Evolutionary conservation across 1,140 invertebrate species (phyloP).

Genomic region (Bombus turneri): DNA sequence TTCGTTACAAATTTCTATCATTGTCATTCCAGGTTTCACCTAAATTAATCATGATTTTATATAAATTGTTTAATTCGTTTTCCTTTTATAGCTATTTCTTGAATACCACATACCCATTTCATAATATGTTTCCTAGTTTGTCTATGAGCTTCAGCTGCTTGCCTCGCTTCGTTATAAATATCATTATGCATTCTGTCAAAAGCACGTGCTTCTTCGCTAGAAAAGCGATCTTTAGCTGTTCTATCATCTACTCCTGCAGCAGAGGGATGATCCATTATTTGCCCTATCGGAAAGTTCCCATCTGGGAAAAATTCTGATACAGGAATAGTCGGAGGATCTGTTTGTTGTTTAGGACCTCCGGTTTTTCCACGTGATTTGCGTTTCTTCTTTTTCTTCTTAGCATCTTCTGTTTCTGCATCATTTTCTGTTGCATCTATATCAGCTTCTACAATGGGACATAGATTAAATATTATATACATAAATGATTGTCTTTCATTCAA

Average conservation of each 20-base stretch:
- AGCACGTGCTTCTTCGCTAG: conserved; percentile 94
- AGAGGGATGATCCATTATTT: conserved; percentile 90
- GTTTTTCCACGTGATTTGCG: conserved; percentile 82
- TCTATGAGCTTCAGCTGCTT: conserved; percentile 98
- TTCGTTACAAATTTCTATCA: conserved; percentile 99
- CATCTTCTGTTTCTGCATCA: conserved; percentile 78
- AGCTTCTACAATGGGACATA: conserved; percentile 9
- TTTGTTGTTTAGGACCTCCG: conserved; percentile 85
- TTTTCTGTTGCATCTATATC: conserved; percentile 66
- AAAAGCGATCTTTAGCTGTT: conserved; percentile 93
- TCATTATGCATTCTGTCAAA: conserved; percentile 92
- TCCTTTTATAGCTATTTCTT: not conserved
- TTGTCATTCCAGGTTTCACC: conserved; percentile 99
- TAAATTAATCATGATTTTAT: conserved; percentile 61
- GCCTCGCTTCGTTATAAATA: conserved; percentile 96
- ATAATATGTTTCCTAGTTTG: conserved; percentile 85
- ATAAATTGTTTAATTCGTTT: not conserved
- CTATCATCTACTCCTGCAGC: conserved; percentile 88
- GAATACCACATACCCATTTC: conserved; percentile 72
- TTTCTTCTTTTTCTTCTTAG: conserved; percentile 87
- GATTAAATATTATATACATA: not conserved
- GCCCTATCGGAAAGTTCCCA: conserved; percentile 91
- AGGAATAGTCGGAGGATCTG: conserved; percentile 93
- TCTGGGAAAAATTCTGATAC: conserved; percentile 93
- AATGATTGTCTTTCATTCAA: not conserved